Evolutionary conservation across 2,888 invertebrate species (phyloP).

Genomic region (Trypoxylon attenuatum): DNA sequence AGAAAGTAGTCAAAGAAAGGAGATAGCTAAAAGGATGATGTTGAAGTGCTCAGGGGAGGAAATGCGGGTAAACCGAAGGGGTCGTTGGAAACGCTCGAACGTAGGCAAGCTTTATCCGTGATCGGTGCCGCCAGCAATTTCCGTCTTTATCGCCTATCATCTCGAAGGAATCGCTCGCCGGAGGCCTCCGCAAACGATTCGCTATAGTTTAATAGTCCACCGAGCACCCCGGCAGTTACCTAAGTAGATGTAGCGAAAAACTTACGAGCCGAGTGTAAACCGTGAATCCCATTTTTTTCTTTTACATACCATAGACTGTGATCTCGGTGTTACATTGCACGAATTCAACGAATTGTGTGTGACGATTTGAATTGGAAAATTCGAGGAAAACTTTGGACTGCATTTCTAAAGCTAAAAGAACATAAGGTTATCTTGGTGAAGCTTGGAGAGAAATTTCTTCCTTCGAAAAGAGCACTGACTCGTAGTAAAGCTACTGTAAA

Average conservation of each 20-base stretch:
- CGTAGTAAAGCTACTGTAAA: too few species aligned
- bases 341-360: not conserved
- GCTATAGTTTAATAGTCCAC: constrained; percentile 11
- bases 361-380: too few species aligned
- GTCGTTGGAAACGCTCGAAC: constrained; percentile 23
- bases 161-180: constrained; percentile 51
- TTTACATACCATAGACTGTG: too few species aligned
- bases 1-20: constrained; percentile 8
- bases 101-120: constrained; percentile 54
- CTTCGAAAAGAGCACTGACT: too few species aligned
- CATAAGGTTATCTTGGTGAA: too few species aligned
- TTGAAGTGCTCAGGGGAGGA: too few species aligned
- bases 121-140: constrained; percentile 64
- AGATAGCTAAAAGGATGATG: constrained; percentile 26
- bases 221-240: constrained; percentile 10
- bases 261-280: too few species aligned
- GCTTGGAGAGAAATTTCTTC: not conserved
- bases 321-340: too few species aligned
- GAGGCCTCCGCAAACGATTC: constrained; percentile 8
- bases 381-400: not conserved
- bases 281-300: too few species aligned
- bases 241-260: not conserved
- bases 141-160: constrained; percentile 64
- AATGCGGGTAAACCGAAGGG: not conserved
- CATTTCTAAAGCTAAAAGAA: too few species aligned